A percentile compares a stretch with the other conserved stretches of the same genome.
Conservation (phyloP, 2,888 invertebrate genomes). For the Drosophila affinis region DNA sequence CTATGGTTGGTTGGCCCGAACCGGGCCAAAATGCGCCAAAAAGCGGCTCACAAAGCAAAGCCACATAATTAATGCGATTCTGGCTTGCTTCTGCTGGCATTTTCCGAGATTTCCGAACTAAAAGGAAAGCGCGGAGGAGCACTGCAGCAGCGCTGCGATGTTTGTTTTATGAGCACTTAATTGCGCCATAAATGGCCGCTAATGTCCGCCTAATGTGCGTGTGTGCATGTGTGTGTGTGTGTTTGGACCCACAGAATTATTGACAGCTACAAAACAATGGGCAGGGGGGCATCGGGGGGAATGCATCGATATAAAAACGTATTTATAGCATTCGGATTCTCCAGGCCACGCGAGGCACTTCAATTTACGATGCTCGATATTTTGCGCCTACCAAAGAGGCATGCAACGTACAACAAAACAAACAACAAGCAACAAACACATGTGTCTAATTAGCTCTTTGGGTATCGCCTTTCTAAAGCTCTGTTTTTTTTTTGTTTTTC, state of each 20-base stretch:
- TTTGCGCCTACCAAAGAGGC: constrained; percentile 44
- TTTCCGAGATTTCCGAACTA: constrained; percentile 21
- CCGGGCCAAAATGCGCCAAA: constrained; percentile 12
- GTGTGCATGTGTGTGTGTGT: constrained; percentile 34
- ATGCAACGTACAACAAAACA: neutral
- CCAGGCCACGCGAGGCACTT: constrained; percentile 15
- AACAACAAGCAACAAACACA: neutral
- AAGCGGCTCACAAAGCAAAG: constrained; percentile 33
- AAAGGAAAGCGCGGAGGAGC: constrained; percentile 11
- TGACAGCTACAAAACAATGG: constrained; percentile 32
- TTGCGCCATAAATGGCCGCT: constrained; percentile 65
- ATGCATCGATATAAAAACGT: constrained; percentile 32
- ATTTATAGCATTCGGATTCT: constrained; percentile 44
- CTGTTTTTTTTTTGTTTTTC: neutral
- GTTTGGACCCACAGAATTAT: constrained; percentile 36
- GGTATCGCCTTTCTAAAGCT: constrained; percentile 8
- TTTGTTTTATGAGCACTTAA: constrained; percentile 65
- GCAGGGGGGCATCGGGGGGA: neutral
- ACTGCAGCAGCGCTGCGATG: constrained; percentile 8
- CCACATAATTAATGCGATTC: constrained; percentile 72
- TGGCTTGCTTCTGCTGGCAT: constrained; percentile 31
- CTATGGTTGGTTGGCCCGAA: neutral
- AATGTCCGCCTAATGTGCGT: constrained; percentile 55
- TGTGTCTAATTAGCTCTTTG: constrained; percentile 20
- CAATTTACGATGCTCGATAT: constrained; percentile 38